Conservation (phyloP, 2,888 invertebrate species). For the Microctonus hyperodae region DNA sequence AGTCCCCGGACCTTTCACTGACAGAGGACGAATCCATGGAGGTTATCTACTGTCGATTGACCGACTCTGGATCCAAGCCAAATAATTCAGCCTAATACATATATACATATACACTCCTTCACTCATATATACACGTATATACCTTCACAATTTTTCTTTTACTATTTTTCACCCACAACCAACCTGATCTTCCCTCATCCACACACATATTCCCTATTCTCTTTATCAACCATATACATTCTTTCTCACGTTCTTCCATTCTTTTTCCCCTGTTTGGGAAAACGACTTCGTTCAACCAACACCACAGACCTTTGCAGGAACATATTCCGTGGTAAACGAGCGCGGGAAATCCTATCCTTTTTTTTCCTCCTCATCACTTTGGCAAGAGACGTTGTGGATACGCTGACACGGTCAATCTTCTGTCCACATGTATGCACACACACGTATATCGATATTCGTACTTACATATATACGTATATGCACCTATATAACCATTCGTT, state of each 20-base stretch:
- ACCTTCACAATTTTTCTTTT: slow-evolving; percentile 21
- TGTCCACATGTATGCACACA: slow-evolving; percentile 26
- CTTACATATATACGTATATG: background rate
- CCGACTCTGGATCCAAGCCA: slow-evolving; percentile 50
- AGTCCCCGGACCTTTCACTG: background rate
- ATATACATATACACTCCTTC: slow-evolving; percentile 18
- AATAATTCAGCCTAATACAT: slow-evolving; percentile 38
- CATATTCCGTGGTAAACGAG: slow-evolving; percentile 26
- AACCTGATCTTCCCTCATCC: background rate
- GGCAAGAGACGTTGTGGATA: slow-evolving; percentile 38
- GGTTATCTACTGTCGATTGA: slow-evolving; percentile 54
- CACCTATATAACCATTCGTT: background rate
- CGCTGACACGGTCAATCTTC: slow-evolving; percentile 42
- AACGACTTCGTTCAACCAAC: background rate
- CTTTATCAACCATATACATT: slow-evolving; percentile 7
- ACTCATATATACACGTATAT: slow-evolving; percentile 13
- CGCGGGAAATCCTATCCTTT: slow-evolving; percentile 22
- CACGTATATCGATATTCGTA: background rate
- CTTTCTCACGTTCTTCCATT: slow-evolving; percentile 18
- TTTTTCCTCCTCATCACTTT: slow-evolving; percentile 28
- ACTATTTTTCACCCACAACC: slow-evolving; percentile 20
- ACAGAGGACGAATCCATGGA: slow-evolving; percentile 37
- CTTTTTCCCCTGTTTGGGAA: background rate
- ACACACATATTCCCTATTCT: slow-evolving; percentile 13
- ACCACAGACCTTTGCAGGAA: background rate